Evolutionary conservation across 2,888 invertebrate genomes (phyloP).

Genomic region (Charanyca ferruginea): DNA sequence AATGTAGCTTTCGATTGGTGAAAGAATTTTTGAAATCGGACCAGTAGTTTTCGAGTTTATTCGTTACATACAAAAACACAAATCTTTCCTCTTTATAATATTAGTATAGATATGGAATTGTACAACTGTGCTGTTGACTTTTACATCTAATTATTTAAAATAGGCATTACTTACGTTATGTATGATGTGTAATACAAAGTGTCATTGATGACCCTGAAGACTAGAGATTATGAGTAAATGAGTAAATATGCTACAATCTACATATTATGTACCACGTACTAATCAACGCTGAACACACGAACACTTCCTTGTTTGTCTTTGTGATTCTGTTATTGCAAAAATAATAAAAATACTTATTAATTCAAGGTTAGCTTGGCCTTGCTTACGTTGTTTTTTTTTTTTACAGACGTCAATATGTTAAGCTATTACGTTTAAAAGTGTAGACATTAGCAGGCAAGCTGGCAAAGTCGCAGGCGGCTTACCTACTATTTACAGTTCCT

Average conservation of each 20-base stretch:
- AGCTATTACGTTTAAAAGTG: conserved; percentile 33
- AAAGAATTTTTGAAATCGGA: too few relatives aligned
- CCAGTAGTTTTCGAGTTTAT: too few relatives aligned
- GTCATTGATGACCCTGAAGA: conserved; percentile 73
- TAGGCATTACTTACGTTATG: conserved; percentile 17
- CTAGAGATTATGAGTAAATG: conserved; percentile 76
- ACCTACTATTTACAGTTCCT: conserved; percentile 24
- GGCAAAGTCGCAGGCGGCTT: conserved; percentile 16
- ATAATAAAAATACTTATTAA: conserved; percentile 82
- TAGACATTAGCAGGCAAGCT: conserved; percentile 26
- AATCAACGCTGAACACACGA: conserved; percentile 74
- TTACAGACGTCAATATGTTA: conserved; percentile 40
- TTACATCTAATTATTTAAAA: conserved; percentile 20
- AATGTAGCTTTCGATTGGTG: too few relatives aligned
- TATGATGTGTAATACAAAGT: conserved; percentile 21
- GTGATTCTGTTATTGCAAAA: conserved; percentile 85
- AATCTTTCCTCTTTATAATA: too few relatives aligned
- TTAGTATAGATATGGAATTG: too few relatives aligned
- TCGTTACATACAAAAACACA: too few relatives aligned
- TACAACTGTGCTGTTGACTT: background rate
- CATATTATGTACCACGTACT: conserved; percentile 68
- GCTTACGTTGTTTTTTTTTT: conserved; percentile 83
- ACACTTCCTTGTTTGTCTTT: conserved; percentile 87
- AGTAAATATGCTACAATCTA: conserved; percentile 78
- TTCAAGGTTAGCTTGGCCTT: conserved; percentile 86